Base-by-base conservation (phyloP, 2,797 vertebrate species). In the Podargus strigoides region DNA sequence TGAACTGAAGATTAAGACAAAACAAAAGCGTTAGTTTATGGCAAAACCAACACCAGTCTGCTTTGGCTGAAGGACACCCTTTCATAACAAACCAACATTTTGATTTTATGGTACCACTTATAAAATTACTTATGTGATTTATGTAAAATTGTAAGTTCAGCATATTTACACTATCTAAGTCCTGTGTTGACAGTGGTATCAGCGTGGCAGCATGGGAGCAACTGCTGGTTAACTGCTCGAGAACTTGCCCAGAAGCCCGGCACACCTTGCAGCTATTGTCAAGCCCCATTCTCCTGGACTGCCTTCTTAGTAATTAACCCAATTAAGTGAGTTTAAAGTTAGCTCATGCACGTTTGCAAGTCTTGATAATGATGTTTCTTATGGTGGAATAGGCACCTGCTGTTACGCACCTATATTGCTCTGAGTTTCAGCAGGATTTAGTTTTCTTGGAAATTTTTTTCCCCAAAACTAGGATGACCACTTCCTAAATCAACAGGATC, bases 271-370 rank as follows among this genome's bases (percentile, higher is more conserved):
- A 49, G n/a, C 66, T 72, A 72, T 76, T 92, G 76, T 78, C 89
- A 47, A 86, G 50, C 17, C 9, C 37, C 52, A 67, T 72, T 89
- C 27, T 92, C 46, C 17, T 72, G 17, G 19, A 49, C 28, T 42
- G n/a, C 41, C 46, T 58, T 52, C 56, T 75, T 14, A 50, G 69
- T 53, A 96, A 92, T 91, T 95, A 94, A 93, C 64, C 37, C 56
- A 94, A n/a, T 79, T 89, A 80, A 91, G 49, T n/a, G 30, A 79
- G 52, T 81, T 90, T 81, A 60, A 92, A 85, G 60, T 84, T 78
- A 70, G 68, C 18, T 90, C 82, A 68, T 56, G 64, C 34, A 60
- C 36, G 41, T 68, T 92, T 89, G 60, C 32, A 53, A 91, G 26
- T 47, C 15, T 34, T 41, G 81, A 70, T 27, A 91, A 49, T 46